These are phyloP conservation scores for Euglossa dilemma DNA, from an alignment of 1,140 invertebrate genomes.

Conservation along the genomic window DNA sequence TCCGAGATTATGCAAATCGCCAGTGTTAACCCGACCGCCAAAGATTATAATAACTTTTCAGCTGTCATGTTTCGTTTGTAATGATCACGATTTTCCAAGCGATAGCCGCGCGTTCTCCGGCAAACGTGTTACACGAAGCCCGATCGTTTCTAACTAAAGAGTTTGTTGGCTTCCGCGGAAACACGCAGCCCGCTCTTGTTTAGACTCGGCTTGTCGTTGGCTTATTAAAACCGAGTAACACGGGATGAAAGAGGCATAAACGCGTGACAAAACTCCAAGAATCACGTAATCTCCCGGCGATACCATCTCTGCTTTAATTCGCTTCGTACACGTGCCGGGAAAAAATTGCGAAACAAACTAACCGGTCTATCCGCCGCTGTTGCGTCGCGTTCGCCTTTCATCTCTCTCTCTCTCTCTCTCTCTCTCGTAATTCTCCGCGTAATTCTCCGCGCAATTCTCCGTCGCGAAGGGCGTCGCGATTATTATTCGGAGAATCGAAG, in stretches of 20 bases:
- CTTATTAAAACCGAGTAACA: slow-evolving; percentile 19
- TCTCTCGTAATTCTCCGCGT: too few species aligned
- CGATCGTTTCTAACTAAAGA: slow-evolving; percentile 14
- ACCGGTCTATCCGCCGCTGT: neutral
- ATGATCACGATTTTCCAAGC: slow-evolving; percentile 36
- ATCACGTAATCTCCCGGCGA: slow-evolving; percentile 13
- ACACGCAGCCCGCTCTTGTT: slow-evolving; percentile 13
- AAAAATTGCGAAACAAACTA: neutral
- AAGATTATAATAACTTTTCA: slow-evolving; percentile 46
- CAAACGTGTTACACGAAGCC: slow-evolving; percentile 30
- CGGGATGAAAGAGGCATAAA: neutral
- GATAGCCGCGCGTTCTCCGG: slow-evolving; percentile 6
- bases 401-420: neutral
- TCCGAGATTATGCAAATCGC: slow-evolving; percentile 58
- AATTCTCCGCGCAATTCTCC: neutral
- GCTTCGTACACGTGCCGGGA: neutral
- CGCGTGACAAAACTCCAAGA: slow-evolving; percentile 19
- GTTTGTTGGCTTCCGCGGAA: neutral
- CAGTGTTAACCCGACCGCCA: slow-evolving; percentile 22
- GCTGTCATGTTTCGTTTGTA: slow-evolving; percentile 49
- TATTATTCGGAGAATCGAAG: slow-evolving; percentile 15
- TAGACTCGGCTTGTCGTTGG: neutral
- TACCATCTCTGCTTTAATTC: neutral
- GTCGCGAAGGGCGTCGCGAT: slow-evolving; percentile 3
- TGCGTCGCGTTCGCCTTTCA: neutral